Conservation (phyloP, 35 echinoderm and acorn worm genomes). For the Hemicentrotus pulcherrimus region DNA sequence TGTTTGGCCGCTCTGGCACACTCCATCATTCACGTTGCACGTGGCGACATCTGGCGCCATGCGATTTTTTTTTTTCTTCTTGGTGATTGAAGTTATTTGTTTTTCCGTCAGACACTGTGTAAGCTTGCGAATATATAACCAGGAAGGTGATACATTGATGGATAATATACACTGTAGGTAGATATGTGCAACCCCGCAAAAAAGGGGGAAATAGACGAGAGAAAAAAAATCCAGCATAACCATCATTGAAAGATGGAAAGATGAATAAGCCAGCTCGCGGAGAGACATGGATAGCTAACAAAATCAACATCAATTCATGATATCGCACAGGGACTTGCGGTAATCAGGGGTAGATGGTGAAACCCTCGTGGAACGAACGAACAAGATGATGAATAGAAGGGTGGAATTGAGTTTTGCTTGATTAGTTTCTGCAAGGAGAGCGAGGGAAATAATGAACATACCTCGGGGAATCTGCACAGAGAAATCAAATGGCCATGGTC, state of each 20-base stretch:
- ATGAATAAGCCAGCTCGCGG: not conserved
- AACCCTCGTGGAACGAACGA: not conserved
- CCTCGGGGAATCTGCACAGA: not conserved
- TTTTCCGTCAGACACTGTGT: not conserved
- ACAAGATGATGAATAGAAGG: not conserved
- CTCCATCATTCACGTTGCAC: not conserved
- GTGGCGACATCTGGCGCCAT: not conserved
- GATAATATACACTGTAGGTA: not conserved
- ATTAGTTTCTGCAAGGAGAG: not conserved
- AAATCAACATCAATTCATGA: not conserved
- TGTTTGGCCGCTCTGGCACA: not conserved
- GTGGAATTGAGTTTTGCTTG: not conserved
- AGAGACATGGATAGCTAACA: not conserved
- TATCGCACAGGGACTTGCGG: not conserved
- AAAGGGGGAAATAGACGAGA: too few species aligned
- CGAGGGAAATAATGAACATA: not conserved
- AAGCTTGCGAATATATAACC: not conserved
- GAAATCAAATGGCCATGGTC: not conserved
- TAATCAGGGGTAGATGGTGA: not conserved
- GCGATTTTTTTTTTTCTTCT: not conserved
- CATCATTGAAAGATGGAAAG: not conserved
- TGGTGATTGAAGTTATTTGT: not conserved
- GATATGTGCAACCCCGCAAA: too few species aligned
- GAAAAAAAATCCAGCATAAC: too few species aligned
- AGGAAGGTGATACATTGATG: not conserved